A percentile compares a stretch with the other conserved stretches of the same genome.
Conservation (phyloP, 92 coral and sea anemone species). For the Zoanthus sansibaricus region DNA sequence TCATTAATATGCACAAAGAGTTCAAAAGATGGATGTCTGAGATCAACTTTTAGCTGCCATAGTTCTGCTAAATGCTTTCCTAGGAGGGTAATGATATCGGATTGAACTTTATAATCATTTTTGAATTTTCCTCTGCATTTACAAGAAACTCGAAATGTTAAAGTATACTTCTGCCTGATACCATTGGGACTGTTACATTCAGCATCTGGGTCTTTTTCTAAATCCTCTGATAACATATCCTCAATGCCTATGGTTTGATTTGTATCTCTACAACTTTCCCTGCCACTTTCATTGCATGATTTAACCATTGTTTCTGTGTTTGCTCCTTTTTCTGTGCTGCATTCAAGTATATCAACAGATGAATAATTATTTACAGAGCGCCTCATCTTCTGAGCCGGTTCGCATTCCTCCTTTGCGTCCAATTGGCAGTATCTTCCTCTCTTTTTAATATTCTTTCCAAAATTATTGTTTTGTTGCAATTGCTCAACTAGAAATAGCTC, state of each 20-base stretch:
- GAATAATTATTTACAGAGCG: neutral
- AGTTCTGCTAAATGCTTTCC: conserved; percentile 20
- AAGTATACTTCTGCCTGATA: neutral
- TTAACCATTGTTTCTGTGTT: neutral
- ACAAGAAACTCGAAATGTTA: conserved; percentile 40
- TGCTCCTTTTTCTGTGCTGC: neutral
- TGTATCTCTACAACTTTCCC: neutral
- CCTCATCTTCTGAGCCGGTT: conserved; percentile 11
- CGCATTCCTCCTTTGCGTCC: neutral
- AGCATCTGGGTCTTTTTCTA: neutral
- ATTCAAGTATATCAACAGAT: neutral
- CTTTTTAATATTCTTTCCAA: neutral
- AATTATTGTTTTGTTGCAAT: too few relatives aligned
- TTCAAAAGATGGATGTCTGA: conserved; percentile 39
- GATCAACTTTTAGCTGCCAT: conserved; percentile 33
- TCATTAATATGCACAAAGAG: conserved; percentile 28
- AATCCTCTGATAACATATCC: neutral
- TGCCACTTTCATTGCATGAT: neutral
- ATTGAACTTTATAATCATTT: neutral
- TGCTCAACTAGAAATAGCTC: conserved; percentile 9
- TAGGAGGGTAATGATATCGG: conserved; percentile 7
- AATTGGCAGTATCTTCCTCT: neutral
- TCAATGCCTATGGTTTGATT: neutral
- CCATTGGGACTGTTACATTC: neutral
- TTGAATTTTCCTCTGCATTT: conserved; percentile 39